A percentile compares a stretch with the other conserved stretches of the same genome.
phyloP scores from a whole-genome alignment of 1,140 invertebrate species.

The Rhynchophorus ferrugineus region DNA sequence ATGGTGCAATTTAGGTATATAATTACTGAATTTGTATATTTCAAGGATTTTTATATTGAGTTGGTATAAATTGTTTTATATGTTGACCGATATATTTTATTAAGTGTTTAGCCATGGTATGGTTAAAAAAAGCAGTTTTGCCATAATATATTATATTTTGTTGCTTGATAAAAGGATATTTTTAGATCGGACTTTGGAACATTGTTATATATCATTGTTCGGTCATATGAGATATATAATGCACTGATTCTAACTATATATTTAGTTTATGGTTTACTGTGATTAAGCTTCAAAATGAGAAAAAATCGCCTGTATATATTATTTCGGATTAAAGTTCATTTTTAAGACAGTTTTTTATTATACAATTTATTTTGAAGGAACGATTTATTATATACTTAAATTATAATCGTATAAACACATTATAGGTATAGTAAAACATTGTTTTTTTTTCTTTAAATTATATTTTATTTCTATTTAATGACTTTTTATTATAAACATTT shows the following conservation, averaged over 20 bases:
- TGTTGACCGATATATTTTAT: too few relatives aligned
- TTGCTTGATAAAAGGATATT: background rate
- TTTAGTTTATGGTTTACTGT: conserved; percentile 42
- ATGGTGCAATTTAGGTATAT: conserved; percentile 1
- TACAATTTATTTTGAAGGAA: conserved; percentile 34
- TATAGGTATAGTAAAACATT: conserved; percentile 33
- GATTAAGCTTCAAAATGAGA: conserved; percentile 39
- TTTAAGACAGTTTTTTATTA: conserved; percentile 31
- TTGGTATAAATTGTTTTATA: too few relatives aligned
- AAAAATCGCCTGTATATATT: conserved; percentile 35
- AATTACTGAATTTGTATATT: background rate
- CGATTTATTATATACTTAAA: conserved; percentile 37
- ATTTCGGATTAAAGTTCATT: conserved; percentile 31
- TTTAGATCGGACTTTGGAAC: conserved; percentile 15
- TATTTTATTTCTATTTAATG: conserved; percentile 27
- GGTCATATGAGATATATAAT: conserved; percentile 38
- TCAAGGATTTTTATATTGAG: conserved; percentile 5
- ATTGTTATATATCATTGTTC: conserved; percentile 39
- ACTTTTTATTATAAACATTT: conserved; percentile 21
- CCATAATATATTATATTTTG: background rate
- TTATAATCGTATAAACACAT: conserved; percentile 38
- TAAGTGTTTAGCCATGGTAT: background rate
- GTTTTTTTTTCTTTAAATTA: conserved; percentile 30
- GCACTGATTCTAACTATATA: conserved; percentile 40
- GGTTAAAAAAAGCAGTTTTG: background rate